These are phyloP conservation scores for Ptychoptera contaminata DNA, from an alignment of 2,888 invertebrate species.

Conservation along the genomic window DNA sequence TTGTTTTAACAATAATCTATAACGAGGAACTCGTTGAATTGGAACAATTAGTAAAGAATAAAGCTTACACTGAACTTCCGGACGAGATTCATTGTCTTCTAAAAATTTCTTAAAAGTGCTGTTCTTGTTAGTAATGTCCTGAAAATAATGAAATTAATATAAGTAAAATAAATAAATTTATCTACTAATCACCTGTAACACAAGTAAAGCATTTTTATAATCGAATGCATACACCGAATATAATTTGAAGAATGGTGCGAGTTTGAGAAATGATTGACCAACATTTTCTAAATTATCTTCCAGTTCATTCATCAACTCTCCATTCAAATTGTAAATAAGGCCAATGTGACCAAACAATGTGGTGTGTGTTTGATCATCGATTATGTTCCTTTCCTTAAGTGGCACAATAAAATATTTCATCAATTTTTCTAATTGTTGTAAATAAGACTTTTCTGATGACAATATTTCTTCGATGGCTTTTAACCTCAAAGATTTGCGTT, in stretches of 20 bases:
- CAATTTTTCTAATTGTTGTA: slow-evolving; percentile 47
- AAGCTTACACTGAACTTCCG: slow-evolving; percentile 53
- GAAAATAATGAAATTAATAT: slow-evolving; percentile 10
- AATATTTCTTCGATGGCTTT: slow-evolving; percentile 52
- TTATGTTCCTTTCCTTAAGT: slow-evolving; percentile 34
- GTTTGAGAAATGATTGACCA: slow-evolving; percentile 46
- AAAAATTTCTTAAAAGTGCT: slow-evolving; percentile 40
- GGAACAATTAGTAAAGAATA: slow-evolving; percentile 60
- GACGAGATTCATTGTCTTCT: slow-evolving; percentile 45
- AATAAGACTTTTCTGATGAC: slow-evolving; percentile 51
- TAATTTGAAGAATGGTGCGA: slow-evolving; percentile 62
- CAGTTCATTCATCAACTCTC: slow-evolving; percentile 41
- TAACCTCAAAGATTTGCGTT: slow-evolving; percentile 24
- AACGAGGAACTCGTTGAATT: slow-evolving; percentile 63
- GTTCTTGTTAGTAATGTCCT: slow-evolving; percentile 37
- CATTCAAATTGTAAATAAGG: slow-evolving; percentile 45
- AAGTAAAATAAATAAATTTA: neutral
- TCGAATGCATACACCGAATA: slow-evolving; percentile 65
- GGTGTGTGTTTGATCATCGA: slow-evolving; percentile 34
- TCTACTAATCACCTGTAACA: slow-evolving; percentile 37
- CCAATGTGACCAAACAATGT: slow-evolving; percentile 46
- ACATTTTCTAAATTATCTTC: slow-evolving; percentile 39
- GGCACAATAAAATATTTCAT: slow-evolving; percentile 48
- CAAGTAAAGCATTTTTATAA: slow-evolving; percentile 43
- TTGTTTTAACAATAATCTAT: slow-evolving; percentile 53